Percentiles rank a stretch among this genome's conserved stretches.
These are phyloP conservation scores for Drosophila mercatorum DNA, from an alignment of 2,888 invertebrate genomes.

Conservation along the genomic window DNA sequence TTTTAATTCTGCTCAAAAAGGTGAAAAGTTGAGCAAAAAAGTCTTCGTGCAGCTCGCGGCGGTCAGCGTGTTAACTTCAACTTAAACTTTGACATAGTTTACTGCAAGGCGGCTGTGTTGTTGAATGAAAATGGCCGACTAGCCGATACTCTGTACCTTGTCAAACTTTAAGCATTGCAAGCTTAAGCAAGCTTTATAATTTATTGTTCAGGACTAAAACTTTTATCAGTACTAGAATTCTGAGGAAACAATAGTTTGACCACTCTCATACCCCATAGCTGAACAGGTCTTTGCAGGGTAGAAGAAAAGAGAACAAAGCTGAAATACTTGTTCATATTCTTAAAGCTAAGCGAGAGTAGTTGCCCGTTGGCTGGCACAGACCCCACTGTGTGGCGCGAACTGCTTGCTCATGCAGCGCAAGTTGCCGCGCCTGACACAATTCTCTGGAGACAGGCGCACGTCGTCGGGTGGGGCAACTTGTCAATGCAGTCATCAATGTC, in stretches of 20 bases:
- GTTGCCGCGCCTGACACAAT: slow-evolving; percentile 76
- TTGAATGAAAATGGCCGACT: background rate
- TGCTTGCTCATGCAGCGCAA: slow-evolving; percentile 77
- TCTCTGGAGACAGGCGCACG: slow-evolving; percentile 64
- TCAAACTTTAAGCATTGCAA: too few species aligned
- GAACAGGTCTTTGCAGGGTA: background rate
- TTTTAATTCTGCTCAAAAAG: slow-evolving; percentile 31
- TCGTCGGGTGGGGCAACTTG: slow-evolving; percentile 64
- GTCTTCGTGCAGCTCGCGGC: slow-evolving; percentile 46
- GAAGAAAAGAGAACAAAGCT: background rate
- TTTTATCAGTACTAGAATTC: too few species aligned
- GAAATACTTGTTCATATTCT: slow-evolving; percentile 27
- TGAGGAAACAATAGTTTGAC: background rate
- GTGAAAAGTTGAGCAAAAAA: slow-evolving; percentile 58
- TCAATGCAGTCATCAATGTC: slow-evolving; percentile 78
- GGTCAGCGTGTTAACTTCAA: slow-evolving; percentile 51
- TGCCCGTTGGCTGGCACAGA: background rate
- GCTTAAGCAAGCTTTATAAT: too few species aligned
- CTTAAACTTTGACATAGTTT: slow-evolving; percentile 60
- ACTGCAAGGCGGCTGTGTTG: background rate
- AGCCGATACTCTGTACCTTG: background rate
- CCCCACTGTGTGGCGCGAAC: slow-evolving; percentile 31
- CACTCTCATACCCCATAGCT: background rate
- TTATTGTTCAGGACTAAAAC: too few species aligned
- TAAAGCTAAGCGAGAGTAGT: slow-evolving; percentile 16